Base-by-base conservation (phyloP, 2,888 invertebrate genomes). In the Agrochola lota region DNA sequence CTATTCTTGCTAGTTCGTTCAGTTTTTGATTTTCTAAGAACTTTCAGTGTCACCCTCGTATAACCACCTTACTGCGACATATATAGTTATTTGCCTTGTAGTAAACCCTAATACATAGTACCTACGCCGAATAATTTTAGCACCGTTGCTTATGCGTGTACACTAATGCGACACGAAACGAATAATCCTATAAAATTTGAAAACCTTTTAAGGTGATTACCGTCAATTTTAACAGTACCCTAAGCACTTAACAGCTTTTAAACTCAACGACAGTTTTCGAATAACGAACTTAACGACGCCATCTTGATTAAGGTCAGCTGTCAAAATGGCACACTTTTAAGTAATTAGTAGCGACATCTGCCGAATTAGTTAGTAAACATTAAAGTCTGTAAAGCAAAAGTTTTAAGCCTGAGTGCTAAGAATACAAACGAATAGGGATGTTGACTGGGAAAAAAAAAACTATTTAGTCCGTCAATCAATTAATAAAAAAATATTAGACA, bases 181-280 rank as follows among this genome's bases (percentile, higher is more conserved):
- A 91, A 92, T 94, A 93, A 94, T 93, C 92, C 90, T 89, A 91
- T 94, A 91, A 93, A 88, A 87, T 88, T 89, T 88, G 83, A 91
- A 89, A 90, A 88, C 92, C 94, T 94, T 92, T 94, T 94, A 94
- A 93, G 93, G 92, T 92, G 92, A 93, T 95, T 94, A 91, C 84
- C 91, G 89, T 91, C 91, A 93, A 93, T 93, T 93, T 93, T 87
- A 89, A 89, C 87, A 89, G 89, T 88, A 90, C 88, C 87, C 79
- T 88, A 80, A 88, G 91, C 91, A 91, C 93, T 93, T 91, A 91
- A 85, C 85, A 85, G 91, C 93, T 92, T 91, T 91, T 92, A 91
- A 92, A 91, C 78, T 83, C 81, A 88, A 87, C 90, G 93, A 93
- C 93, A 91, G 91, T 87, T 81, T 78, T 72, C 80, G 74, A 85